Percentiles rank a stretch among this genome's conserved stretches.
These are phyloP conservation scores for Leucoma salicis DNA, from an alignment of 2,888 invertebrate genomes.

Conservation along the genomic window DNA sequence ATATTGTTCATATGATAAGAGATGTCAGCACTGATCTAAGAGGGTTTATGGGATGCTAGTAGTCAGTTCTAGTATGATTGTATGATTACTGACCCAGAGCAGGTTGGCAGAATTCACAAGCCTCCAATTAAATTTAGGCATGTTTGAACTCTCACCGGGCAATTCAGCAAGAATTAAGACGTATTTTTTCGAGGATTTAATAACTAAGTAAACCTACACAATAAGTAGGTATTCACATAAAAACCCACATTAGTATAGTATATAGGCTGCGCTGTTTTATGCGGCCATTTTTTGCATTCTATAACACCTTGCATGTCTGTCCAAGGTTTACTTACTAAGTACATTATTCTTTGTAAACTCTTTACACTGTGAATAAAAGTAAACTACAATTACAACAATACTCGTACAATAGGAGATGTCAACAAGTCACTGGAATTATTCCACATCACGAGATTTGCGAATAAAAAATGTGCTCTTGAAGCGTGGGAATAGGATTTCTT, in stretches of 20 bases:
- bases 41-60: too few relatives aligned
- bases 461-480: constrained; percentile 20
- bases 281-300: neutral
- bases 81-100: too few relatives aligned
- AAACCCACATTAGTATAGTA: too few relatives aligned
- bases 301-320: neutral
- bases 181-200: too few relatives aligned
- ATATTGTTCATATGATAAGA: neutral
- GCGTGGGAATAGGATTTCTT: constrained; percentile 33
- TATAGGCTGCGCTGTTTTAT: too few relatives aligned
- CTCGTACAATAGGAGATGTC: constrained; percentile 39
- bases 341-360: neutral
- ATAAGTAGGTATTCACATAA: too few relatives aligned
- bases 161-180: too few relatives aligned
- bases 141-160: too few relatives aligned
- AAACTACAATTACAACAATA: constrained; percentile 8
- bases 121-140: too few relatives aligned
- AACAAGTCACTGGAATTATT: constrained; percentile 47
- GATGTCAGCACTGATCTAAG: neutral
- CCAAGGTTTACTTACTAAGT: neutral
- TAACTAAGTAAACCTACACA: too few relatives aligned
- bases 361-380: constrained; percentile 1
- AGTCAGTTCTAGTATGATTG: too few relatives aligned
- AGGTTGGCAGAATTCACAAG: too few relatives aligned
- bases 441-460: constrained; percentile 28